phyloP scores from a whole-genome alignment of 2,888 invertebrate genomes.

The Gasteruption jaculator region DNA sequence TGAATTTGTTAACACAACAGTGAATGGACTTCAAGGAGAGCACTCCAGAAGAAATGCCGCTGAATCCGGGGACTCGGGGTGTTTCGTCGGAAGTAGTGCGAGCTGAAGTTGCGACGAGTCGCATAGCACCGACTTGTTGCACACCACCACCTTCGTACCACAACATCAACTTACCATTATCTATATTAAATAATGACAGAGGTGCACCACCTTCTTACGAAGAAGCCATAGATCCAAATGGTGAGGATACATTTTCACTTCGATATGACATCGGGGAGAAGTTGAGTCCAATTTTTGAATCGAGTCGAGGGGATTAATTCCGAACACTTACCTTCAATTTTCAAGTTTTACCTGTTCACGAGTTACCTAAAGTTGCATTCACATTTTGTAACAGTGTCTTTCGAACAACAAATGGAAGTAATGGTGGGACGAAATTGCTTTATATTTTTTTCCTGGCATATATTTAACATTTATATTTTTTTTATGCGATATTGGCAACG shows the following conservation, averaged over 20 bases:
- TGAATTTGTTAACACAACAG: too few species aligned
- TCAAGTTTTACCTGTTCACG: too few species aligned
- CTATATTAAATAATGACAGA: constrained; percentile 37
- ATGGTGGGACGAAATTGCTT: too few species aligned
- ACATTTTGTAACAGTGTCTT: too few species aligned
- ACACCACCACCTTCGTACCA: constrained; percentile 42
- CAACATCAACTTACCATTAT: constrained; percentile 35
- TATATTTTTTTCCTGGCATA: constrained; percentile 14
- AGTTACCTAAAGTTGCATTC: too few species aligned
- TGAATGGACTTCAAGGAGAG: constrained; percentile 22
- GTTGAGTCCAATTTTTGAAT: too few species aligned
- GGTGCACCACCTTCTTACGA: constrained; percentile 62
- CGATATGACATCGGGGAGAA: too few species aligned
- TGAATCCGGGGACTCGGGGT: constrained; percentile 26
- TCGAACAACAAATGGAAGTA: too few species aligned
- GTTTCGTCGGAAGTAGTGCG: constrained; percentile 26
- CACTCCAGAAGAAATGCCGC: constrained; percentile 32
- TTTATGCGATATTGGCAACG: background rate
- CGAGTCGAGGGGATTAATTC: too few species aligned
- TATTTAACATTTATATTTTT: constrained; percentile 1
- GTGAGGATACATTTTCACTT: too few species aligned
- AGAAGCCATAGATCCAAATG: constrained; percentile 61
- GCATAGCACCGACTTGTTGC: constrained; percentile 31
- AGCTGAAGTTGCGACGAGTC: constrained; percentile 29
- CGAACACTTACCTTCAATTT: too few species aligned